Evolutionary conservation across 2,113 vertebrate genomes (phyloP), one percentile per base, ranked within the genome.

Genomic region (Delphinapterus leucas): DNA sequence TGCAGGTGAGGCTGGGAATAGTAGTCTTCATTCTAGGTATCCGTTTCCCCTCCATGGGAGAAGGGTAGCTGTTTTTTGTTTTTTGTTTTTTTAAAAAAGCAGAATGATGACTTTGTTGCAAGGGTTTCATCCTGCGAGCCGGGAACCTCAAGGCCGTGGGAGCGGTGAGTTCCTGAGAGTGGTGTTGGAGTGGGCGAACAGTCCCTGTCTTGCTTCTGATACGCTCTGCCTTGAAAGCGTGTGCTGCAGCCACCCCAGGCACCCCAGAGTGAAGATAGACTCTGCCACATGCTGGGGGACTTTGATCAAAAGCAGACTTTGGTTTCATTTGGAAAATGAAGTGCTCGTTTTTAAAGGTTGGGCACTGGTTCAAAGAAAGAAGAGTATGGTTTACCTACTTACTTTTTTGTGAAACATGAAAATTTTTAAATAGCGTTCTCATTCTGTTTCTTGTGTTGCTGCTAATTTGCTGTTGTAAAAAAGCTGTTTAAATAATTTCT

Each of bases 291-390:
- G 26, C 18, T 82, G 31, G 13, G 36, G 38, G 61, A 63, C 60
- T 88, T 49, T 53, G 73, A 28, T 65, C 5, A 20, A 47, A 36
- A 81, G 76, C 44, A 38, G 33, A 65, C 74, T 90, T 76, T 36
- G 9, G 23, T 89, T 84, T 96, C 55, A 26, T 88, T 90, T 95
- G 83, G 80, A 95, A 92, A 95, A 63, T 41, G n/a, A 47, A 90
- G 18, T 81, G 58, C 14, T 81, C 28, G 21, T 63, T 90, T 93
- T 82, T 93, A 71, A 95, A 93, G 31, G 2, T n/a, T 95, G 53
- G 38, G 20, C 8, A 68, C 58, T 90, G 14, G 9, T 79, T 88
- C 70, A 88, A 44, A 61, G 36, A 88, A 81, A 47, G 74, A 88
- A 14, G 31, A 1, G 13, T 93, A 38, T 67, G 17, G 36, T 68